A percentile compares a stretch with the other conserved stretches of the same genome.
phyloP scores from a whole-genome alignment of 2,113 vertebrate genomes.

The Dendrocopos noguchii region DNA sequence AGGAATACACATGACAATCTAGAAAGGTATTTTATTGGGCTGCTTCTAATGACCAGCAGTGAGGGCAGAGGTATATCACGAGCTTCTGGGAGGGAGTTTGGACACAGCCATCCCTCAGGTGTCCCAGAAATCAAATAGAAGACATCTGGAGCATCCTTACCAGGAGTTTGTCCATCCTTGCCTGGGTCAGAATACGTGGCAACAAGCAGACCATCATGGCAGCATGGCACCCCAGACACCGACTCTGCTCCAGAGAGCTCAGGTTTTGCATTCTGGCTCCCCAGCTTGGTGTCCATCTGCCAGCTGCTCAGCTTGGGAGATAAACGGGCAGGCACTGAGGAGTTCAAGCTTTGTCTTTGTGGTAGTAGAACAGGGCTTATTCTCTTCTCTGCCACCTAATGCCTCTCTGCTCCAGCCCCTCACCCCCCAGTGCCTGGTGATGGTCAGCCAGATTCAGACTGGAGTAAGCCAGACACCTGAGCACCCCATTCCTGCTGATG shows the following conservation, averaged over 20 bases:
- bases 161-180: accelerated
- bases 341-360: neutral
- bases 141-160: neutral
- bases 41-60: conserved; percentile 31
- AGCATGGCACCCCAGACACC: neutral
- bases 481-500: neutral
- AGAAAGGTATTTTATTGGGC: conserved; percentile 64
- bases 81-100: neutral
- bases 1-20: conserved; percentile 54
- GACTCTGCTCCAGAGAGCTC: neutral
- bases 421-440: accelerated
- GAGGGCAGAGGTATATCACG: neutral
- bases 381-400: neutral
- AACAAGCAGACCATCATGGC: accelerated
- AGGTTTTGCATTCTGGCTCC: neutral
- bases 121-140: neutral
- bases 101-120: neutral
- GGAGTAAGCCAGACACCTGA: neutral
- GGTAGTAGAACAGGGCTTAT: neutral
- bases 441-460: neutral
- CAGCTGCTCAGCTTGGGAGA: neutral
- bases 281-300: neutral
- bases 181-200: neutral
- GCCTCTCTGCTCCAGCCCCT: neutral
- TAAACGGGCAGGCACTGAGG: neutral